These are phyloP conservation scores for Hippocampus comes DNA, from an alignment of 2,113 vertebrate species.

Conservation along the genomic window DNA sequence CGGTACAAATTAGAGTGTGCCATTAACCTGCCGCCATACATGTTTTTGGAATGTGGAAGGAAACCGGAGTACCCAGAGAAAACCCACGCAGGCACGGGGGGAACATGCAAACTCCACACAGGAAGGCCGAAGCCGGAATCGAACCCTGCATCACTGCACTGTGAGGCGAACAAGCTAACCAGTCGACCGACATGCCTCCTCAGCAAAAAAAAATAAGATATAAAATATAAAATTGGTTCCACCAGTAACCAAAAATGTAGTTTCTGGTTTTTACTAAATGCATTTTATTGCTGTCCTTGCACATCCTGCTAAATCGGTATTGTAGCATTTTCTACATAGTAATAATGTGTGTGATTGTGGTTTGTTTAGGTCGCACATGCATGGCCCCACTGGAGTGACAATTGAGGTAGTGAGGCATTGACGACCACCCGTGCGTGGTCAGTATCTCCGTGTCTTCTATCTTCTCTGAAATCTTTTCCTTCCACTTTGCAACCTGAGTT, in stretches of 20 bases:
- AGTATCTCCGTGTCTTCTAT: slow-evolving; percentile 24
- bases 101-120: too few relatives aligned
- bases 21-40: too few relatives aligned
- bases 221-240: not conserved
- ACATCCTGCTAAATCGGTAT: not conserved
- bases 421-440: slow-evolving; percentile 51
- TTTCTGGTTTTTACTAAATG: not conserved
- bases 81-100: too few relatives aligned
- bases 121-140: too few relatives aligned
- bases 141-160: too few relatives aligned
- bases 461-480: slow-evolving; percentile 31
- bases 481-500: slow-evolving; percentile 38
- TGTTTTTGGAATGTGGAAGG: too few relatives aligned
- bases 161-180: too few relatives aligned
- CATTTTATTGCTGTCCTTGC: not conserved
- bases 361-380: slow-evolving; percentile 10
- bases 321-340: not conserved
- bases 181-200: too few relatives aligned
- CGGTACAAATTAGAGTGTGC: too few relatives aligned
- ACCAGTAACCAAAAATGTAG: not conserved
- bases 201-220: too few relatives aligned
- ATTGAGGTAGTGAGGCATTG: slow-evolving; percentile 13
- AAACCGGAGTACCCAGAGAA: too few relatives aligned
- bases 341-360: slow-evolving; percentile 6
- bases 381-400: slow-evolving; percentile 27